A percentile compares a stretch with the other conserved stretches of the same genome.
Conservation (phyloP, 1,140 invertebrate species). For the Halyomorpha halys region DNA sequence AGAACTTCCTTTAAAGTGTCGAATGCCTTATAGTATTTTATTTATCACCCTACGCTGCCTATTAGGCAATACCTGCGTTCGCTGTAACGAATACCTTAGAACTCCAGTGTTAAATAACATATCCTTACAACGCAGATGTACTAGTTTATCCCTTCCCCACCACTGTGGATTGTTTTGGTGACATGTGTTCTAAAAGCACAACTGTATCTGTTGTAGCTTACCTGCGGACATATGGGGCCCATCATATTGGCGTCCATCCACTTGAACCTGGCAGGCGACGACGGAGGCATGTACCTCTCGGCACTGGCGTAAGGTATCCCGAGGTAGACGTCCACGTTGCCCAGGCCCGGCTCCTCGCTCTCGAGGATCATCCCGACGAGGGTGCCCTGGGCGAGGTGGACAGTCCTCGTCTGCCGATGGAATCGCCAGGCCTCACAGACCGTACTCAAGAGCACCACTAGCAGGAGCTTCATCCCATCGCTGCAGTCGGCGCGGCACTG, state of each 20-base stretch:
- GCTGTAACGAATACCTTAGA: no score
- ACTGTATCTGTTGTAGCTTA: background rate
- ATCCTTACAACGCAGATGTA: no score
- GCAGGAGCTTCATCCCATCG: slow-evolving; percentile 1
- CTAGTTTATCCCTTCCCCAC: no score
- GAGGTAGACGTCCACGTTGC: background rate
- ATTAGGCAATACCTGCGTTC: no score
- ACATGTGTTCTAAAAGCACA: background rate
- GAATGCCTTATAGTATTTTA: no score
- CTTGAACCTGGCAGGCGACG: slow-evolving; percentile 1
- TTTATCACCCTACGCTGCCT: no score
- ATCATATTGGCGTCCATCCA: background rate
- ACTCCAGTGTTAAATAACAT: no score
- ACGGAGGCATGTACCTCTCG: slow-evolving; percentile 8
- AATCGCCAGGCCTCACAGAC: background rate
- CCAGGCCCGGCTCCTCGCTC: background rate
- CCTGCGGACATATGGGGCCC: background rate
- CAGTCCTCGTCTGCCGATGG: background rate
- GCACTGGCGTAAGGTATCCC: slow-evolving; percentile 1
- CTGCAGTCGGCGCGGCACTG: background rate
- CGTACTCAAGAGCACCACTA: background rate
- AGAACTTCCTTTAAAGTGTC: no score
- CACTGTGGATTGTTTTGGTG: no score
- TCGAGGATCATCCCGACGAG: background rate
- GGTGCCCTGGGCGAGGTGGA: background rate